phyloP scores from a whole-genome alignment of 2,888 invertebrate species.

The Drosophila fungiperda region DNA sequence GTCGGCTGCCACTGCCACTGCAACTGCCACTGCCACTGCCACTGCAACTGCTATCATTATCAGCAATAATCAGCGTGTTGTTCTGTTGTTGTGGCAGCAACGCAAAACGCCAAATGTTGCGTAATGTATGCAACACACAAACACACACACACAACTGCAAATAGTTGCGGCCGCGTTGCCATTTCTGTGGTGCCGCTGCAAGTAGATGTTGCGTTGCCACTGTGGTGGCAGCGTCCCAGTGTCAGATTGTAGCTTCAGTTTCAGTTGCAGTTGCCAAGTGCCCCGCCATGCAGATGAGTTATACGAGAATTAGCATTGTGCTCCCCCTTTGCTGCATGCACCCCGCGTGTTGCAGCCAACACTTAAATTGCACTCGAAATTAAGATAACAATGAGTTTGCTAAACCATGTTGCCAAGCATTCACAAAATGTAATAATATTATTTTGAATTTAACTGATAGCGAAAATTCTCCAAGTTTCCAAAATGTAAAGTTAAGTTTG shows the following conservation, averaged over 20 bases:
- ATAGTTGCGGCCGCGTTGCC: conserved; percentile 52
- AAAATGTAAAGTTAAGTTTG: not conserved
- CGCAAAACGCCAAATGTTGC: conserved; percentile 61
- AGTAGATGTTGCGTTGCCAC: conserved; percentile 3
- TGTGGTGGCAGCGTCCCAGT: not conserved
- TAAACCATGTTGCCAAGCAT: not conserved
- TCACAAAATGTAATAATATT: not conserved
- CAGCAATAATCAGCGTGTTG: conserved; percentile 76
- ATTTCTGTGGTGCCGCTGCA: conserved; percentile 13
- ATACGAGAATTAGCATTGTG: conserved; percentile 24
- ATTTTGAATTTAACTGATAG: not conserved
- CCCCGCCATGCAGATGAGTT: conserved; percentile 19
- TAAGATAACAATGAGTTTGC: not conserved
- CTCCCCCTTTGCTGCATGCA: not conserved
- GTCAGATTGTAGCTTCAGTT: conserved; percentile 14
- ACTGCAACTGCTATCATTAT: conserved; percentile 65
- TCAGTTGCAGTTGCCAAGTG: conserved; percentile 1
- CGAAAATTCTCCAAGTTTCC: too few species aligned
- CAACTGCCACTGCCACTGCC: conserved; percentile 23
- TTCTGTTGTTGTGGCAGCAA: conserved; percentile 64
- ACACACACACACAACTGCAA: conserved; percentile 33
- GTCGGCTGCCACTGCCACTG: too few species aligned
- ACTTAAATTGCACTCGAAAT: not conserved
- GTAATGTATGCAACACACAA: conserved; percentile 63
- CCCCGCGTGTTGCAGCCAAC: not conserved